phyloP scores from a whole-genome alignment of 2,797 vertebrate genomes.

The Poecilia gillii region DNA sequence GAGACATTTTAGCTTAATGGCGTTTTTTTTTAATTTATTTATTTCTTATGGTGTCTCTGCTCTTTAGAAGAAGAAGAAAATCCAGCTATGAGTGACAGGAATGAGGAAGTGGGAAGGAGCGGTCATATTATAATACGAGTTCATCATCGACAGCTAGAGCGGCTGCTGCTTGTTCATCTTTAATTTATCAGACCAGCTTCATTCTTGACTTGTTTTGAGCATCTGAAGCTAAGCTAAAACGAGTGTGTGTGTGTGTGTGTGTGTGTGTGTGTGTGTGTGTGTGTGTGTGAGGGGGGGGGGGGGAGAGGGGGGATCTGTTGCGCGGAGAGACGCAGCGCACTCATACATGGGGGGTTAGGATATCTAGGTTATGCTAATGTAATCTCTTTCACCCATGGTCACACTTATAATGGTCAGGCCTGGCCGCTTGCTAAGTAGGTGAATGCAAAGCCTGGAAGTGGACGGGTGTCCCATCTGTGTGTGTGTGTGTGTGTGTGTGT shows the following conservation, averaged over 20 bases:
- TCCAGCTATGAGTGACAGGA: conserved; percentile 53
- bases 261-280: conserved; percentile 12
- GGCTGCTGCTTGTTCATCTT: conserved; percentile 65
- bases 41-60: conserved; percentile 65
- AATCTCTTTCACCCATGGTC: conserved; percentile 70
- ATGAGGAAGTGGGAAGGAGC: conserved; percentile 49
- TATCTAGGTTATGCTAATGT: conserved; percentile 77
- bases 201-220: conserved; percentile 35
- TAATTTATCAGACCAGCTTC: conserved; percentile 67
- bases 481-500: conserved; percentile 22
- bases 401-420: conserved; percentile 51
- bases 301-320: conserved; percentile 51
- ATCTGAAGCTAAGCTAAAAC: conserved; percentile 8
- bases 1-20: conserved; percentile 66
- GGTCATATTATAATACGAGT: conserved; percentile 49
- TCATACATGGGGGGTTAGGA: conserved; percentile 54
- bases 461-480: conserved; percentile 55
- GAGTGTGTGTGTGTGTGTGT: conserved; percentile 26
- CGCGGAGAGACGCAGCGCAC: conserved; percentile 49
- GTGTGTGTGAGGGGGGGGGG: conserved; percentile 1
- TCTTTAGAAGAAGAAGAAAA: conserved; percentile 56
- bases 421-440: conserved; percentile 50
- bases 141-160: conserved; percentile 34
- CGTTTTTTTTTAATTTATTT: conserved; percentile 36
- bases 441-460: conserved; percentile 28